phyloP scores from a whole-genome alignment of 2,797 vertebrate species.

The Cossypha caffra region DNA sequence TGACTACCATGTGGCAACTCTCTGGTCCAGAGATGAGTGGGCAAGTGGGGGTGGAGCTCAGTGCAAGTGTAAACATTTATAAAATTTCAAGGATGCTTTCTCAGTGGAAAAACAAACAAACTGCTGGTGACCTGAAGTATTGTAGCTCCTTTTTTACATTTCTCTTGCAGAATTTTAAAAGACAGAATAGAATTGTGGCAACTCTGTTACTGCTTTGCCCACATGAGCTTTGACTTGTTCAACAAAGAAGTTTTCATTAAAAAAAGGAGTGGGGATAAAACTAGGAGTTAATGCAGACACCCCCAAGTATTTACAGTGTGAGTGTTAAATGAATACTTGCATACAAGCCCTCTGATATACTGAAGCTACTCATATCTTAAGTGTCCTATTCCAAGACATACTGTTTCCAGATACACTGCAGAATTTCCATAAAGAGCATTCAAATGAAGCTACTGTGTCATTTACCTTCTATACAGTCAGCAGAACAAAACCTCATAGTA shows the following conservation, averaged over 20 bases:
- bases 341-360: not conserved
- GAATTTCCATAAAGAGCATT: not conserved
- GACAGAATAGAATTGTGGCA: not conserved
- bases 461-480: not conserved
- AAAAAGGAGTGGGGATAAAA: not conserved
- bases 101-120: not conserved
- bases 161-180: not conserved
- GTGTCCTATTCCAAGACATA: not conserved
- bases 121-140: not conserved
- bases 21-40: not conserved
- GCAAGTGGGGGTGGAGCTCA: not conserved
- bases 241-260: not conserved
- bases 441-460: not conserved
- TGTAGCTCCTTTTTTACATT: not conserved
- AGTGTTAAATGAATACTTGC: not conserved
- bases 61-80: not conserved
- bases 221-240: not conserved
- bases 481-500: not conserved
- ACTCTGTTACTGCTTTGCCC: not conserved
- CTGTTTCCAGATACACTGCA: not conserved
- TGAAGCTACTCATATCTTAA: not conserved
- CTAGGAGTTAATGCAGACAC: not conserved
- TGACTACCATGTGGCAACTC: not conserved
- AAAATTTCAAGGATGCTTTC: not conserved
- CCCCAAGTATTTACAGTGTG: not conserved